Evolutionary conservation across 2,113 vertebrate species (phyloP).

Genomic region (Copsychus sechellarum): DNA sequence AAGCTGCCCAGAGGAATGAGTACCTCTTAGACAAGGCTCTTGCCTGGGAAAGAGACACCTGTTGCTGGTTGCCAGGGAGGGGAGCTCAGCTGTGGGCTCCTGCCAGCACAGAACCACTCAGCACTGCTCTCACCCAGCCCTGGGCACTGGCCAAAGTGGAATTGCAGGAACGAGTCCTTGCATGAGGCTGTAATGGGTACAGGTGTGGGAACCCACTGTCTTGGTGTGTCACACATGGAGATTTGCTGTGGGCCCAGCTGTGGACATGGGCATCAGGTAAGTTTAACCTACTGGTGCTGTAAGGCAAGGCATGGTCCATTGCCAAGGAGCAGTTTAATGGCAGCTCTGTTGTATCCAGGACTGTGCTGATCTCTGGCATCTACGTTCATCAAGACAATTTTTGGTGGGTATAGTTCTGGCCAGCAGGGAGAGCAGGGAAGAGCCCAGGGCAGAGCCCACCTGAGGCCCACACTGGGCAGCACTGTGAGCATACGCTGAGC

Average conservation of each 20-base stretch:
- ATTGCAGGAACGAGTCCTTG: background rate
- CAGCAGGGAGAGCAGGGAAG: background rate
- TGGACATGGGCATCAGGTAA: background rate
- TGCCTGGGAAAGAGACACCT: background rate
- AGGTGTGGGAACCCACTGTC: background rate
- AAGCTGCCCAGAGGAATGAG: background rate
- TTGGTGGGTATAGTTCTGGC: background rate
- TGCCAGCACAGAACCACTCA: background rate
- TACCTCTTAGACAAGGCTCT: background rate
- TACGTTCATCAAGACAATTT: background rate
- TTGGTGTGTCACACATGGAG: accelerated
- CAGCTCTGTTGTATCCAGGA: background rate
- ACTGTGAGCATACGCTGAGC: accelerated
- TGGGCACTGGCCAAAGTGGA: background rate
- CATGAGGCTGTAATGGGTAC: background rate
- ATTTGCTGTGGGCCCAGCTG: background rate
- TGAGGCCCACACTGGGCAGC: background rate
- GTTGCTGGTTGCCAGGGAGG: background rate
- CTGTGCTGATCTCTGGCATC: background rate
- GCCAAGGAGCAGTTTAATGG: background rate
- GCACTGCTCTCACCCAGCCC: background rate
- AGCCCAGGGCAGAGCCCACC: background rate
- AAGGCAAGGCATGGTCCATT: background rate
- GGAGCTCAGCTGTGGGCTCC: background rate
- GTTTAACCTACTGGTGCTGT: background rate